Conservation (phyloP, 2,888 invertebrate species). For the Holacanthella duospinosa region DNA sequence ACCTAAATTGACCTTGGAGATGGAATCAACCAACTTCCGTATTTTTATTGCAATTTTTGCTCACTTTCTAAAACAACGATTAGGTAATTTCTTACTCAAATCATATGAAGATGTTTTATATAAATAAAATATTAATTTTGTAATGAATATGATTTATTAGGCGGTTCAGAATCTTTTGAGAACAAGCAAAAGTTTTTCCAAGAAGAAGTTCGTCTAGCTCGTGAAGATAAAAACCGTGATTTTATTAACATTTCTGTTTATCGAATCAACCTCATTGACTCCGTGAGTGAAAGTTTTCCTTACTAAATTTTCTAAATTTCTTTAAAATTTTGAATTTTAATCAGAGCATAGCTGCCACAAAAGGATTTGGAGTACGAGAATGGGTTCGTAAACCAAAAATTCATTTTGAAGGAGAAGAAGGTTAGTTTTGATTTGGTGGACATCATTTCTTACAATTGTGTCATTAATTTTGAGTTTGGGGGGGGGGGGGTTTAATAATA, state of each 20-base stretch:
- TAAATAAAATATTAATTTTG: neutral
- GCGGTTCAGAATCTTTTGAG: slow-evolving; percentile 46
- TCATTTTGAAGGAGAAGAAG: slow-evolving; percentile 44
- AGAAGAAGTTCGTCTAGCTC: slow-evolving; percentile 28
- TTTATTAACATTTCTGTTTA: slow-evolving; percentile 17
- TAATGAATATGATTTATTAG: slow-evolving; percentile 13
- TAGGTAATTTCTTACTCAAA: slow-evolving; percentile 38
- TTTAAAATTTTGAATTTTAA: slow-evolving; percentile 3
- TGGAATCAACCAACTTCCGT: slow-evolving; percentile 41
- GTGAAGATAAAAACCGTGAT: slow-evolving; percentile 22
- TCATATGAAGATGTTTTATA: neutral
- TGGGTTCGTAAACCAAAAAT: slow-evolving; percentile 46
- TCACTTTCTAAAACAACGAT: slow-evolving; percentile 44
- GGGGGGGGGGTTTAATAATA: too few relatives aligned
- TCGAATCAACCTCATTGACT: slow-evolving; percentile 23
- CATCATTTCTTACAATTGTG: too few relatives aligned
- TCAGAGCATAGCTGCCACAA: slow-evolving; percentile 41
- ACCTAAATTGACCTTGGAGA: slow-evolving; percentile 25
- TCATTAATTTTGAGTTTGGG: too few relatives aligned
- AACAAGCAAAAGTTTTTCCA: slow-evolving; percentile 45
- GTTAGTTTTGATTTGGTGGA: too few relatives aligned
- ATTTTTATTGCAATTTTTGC: slow-evolving; percentile 45
- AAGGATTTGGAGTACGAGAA: slow-evolving; percentile 42
- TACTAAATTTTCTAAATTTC: neutral
- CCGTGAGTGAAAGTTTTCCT: slow-evolving; percentile 17